phyloP scores from a whole-genome alignment of 2,888 invertebrate genomes.

The Tetranychus truncatus region DNA sequence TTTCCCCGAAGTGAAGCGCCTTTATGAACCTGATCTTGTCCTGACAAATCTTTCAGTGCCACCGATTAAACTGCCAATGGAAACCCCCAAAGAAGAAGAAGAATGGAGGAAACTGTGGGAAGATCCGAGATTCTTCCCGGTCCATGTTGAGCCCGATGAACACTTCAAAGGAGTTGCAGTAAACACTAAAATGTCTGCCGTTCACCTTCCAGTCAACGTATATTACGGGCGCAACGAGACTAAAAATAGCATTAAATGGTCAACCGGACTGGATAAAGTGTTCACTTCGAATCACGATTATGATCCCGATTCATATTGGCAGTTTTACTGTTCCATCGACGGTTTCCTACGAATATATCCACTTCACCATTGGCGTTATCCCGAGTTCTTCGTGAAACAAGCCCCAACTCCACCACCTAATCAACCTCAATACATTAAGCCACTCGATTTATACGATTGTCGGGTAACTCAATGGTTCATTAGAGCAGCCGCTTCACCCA shows the following conservation, averaged over 20 bases:
- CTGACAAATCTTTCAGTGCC: not conserved
- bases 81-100: slow-evolving; percentile 1
- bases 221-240: slow-evolving; percentile 51
- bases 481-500: slow-evolving; percentile 90
- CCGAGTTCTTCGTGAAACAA: slow-evolving; percentile 4
- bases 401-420: not conserved
- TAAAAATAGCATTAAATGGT: slow-evolving; percentile 79
- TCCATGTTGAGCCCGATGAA: not conserved
- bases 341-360: slow-evolving; percentile 87
- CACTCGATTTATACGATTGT: slow-evolving; percentile 73
- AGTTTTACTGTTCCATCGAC: slow-evolving; percentile 84
- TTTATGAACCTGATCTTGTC: slow-evolving; percentile 1
- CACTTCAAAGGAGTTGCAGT: not conserved
- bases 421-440: slow-evolving; percentile 22
- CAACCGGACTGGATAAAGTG: slow-evolving; percentile 58
- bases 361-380: slow-evolving; percentile 15
- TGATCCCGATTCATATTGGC: slow-evolving; percentile 83
- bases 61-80: not conserved
- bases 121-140: not conserved
- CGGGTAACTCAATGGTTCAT: slow-evolving; percentile 73
- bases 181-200: not conserved
- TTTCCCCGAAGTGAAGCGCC: slow-evolving; percentile 13
- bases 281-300: slow-evolving; percentile 67
- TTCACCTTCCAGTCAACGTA: slow-evolving; percentile 79
- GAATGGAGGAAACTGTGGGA: not conserved